Evolutionary conservation across 2,113 vertebrate genomes (phyloP).

Genomic region (Parotia lawesii): DNA sequence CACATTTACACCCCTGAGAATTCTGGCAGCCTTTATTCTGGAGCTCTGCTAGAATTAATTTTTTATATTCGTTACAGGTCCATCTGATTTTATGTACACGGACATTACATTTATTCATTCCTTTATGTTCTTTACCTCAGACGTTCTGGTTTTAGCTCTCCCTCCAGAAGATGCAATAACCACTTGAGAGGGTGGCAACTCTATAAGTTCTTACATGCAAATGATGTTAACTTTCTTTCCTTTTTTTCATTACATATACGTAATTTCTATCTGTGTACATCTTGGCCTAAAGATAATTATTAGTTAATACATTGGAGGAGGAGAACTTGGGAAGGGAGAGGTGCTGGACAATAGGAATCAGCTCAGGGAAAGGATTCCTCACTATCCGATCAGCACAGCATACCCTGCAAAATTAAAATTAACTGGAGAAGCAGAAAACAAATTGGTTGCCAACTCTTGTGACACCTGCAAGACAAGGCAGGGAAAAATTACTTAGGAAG

Average conservation of each 20-base stretch:
- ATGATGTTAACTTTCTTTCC: not conserved
- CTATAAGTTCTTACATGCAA: not conserved
- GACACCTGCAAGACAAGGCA: not conserved
- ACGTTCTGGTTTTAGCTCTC: not conserved
- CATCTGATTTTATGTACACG: not conserved
- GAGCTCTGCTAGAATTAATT: conserved; percentile 26
- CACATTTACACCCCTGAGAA: not conserved
- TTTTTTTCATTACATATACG: not conserved
- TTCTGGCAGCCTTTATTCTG: conserved; percentile 32
- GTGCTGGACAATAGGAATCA: not conserved
- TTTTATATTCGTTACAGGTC: conserved; percentile 14
- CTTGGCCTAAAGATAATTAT: not conserved
- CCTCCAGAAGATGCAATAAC: not conserved
- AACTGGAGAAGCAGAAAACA: not conserved
- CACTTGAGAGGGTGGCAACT: not conserved
- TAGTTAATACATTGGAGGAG: not conserved
- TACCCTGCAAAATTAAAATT: not conserved
- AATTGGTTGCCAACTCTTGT: not conserved
- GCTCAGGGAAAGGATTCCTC: not conserved
- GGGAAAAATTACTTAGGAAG: not conserved
- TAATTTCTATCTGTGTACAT: not conserved
- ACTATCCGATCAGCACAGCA: not conserved
- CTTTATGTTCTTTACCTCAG: not conserved
- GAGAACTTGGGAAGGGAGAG: not conserved
- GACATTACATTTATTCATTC: not conserved